Evolutionary conservation across 2,797 vertebrate species (phyloP), one percentile per base, ranked within the genome.

Genomic region (Sebastes steindachneri): DNA sequence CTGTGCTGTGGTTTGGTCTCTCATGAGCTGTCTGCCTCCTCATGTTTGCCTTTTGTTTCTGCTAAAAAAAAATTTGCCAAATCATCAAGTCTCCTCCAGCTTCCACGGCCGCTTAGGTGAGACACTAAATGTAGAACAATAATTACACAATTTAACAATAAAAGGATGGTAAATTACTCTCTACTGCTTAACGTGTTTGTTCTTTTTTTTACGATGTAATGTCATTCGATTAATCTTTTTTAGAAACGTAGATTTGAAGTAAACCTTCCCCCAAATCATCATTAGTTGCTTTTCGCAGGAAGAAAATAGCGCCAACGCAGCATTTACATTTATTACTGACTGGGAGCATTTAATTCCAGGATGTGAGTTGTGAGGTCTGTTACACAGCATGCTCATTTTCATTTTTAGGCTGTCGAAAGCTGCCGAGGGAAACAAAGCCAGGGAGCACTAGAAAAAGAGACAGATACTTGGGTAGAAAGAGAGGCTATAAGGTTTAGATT

Each of bases 11-110:
- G 87, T 93, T 92, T 92, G 86, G 83, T 93, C 91, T 92, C 90
- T 87, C 82, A 11, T 77, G 81, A 82, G 80, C 83, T 63, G 71
- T 89, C 90, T 90, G 85, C 82, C 75, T 89, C 83, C 87, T 86
- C 76, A 64, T 91, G 85, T 90, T 93, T 90, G 91, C 83, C 82
- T 93, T 90, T 90, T 89, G 80, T 92, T 88, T 92, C 85, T 80
- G 82, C 84, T 84, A 89, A 89, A 83, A 45, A 37, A 45, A 45
- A 45, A 86, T 71, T 29, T 66, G 68, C 79, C 85, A 81, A 84
- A 87, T 84, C 81, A 82, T 87, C 81, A 86, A 70, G 31, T 85
- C 85, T 89, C 71, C 80, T 69, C 68, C 72, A 77, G 77, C 57
- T 68, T 84, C 65, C 80, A 74, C 28, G 68, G 76, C 85, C 80